Base-by-base conservation (phyloP, 2,888 invertebrate genomes). In the Clunio marinus region DNA sequence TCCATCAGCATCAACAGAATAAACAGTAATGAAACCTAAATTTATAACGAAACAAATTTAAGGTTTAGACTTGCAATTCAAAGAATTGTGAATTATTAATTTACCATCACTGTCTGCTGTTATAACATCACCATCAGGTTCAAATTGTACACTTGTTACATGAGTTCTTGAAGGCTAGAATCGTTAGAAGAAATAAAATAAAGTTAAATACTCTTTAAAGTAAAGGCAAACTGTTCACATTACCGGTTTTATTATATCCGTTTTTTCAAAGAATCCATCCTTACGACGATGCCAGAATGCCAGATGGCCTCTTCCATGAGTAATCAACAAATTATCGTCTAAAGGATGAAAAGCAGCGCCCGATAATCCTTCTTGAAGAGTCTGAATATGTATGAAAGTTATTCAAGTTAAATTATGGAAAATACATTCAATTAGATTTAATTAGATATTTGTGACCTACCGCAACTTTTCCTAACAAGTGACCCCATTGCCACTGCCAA, bases 401-500 rank as follows among this genome's bases (percentile, higher is more conserved):
- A 32, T 32, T 32, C 2, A 27, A 57, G 2, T 27, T n/a, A 13
- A 27, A 13, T 10, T 13, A 27, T 57, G 10, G 24, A 57, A 24
- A 27, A 13, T 57, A 2, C n/a, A n/a, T n/a, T n/a, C n/a, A n/a
- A n/a, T n/a, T n/a, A n/a, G n/a, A n/a, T n/a, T n/a, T n/a, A n/a
- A n/a, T n/a, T n/a, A n/a, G n/a, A n/a, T 37, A 13, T 4, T n/a
- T n/a, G 27, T 7, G 55, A 83, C 89, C 86, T 82, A 95, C 95
- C 72, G 93, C 92, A 65, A 95, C 93, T 87, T 93, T 93, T 69
- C 94, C 94, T 7, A 95, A 83, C n/a, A 94, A 81, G 78, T 91
- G 89, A 65, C 93, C 92, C 88, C 93, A 93, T 75, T 93, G 91
- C 95, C 95, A 95, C 74, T 95, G 93, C 95, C 95, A 96, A 0